Conservation (phyloP, 2,113 vertebrate species). For the Meleagris gallopavo region DNA sequence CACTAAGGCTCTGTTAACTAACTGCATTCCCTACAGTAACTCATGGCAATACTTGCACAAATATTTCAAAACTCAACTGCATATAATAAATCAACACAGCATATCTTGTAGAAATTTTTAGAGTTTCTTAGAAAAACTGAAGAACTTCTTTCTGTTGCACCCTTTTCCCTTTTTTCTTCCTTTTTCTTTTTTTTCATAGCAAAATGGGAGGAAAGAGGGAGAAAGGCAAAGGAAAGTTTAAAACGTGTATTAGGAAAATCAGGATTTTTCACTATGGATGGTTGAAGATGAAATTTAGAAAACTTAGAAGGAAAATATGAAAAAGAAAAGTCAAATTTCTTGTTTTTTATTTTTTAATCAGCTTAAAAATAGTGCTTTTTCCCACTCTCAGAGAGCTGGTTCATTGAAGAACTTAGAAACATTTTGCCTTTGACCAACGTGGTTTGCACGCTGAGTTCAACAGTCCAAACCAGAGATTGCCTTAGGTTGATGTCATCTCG, state of each 20-base stretch:
- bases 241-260: neutral
- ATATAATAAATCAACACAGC: conserved; percentile 1
- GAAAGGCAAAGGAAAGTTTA: neutral
- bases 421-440: neutral
- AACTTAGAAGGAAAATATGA: neutral
- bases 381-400: neutral
- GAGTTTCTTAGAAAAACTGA: neutral
- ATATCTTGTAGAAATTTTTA: neutral
- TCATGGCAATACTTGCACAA: neutral
- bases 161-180: neutral
- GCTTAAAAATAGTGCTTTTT: neutral
- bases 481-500: neutral
- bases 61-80: conserved; percentile 9
- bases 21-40: neutral
- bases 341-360: neutral
- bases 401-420: neutral
- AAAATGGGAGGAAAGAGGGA: neutral
- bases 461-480: neutral
- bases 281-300: conserved; percentile 40
- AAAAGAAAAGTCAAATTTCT: neutral
- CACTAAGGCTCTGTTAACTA: neutral
- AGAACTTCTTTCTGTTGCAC: neutral
- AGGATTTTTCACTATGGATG: conserved; percentile 3
- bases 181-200: neutral
- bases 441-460: neutral